Conservation (phyloP, 1,140 invertebrate genomes). For the Bemisia tabaci region DNA sequence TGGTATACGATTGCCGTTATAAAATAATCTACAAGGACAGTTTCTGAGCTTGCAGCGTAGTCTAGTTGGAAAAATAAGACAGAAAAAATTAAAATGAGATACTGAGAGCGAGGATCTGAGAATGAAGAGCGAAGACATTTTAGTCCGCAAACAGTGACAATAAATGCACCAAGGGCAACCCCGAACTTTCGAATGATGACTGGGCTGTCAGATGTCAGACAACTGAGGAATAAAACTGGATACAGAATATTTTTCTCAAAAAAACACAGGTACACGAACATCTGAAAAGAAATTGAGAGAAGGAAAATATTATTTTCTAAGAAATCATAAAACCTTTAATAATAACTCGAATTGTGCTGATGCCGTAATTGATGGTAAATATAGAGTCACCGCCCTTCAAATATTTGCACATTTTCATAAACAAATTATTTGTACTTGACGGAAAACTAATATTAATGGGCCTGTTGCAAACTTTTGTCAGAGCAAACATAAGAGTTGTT, state of each 20-base stretch:
- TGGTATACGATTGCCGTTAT: slow-evolving; percentile 71
- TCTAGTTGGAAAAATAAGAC: slow-evolving; percentile 80
- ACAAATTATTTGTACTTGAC: not conserved
- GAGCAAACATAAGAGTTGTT: too few species aligned
- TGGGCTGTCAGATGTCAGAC: slow-evolving; percentile 71
- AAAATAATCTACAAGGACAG: slow-evolving; percentile 87
- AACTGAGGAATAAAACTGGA: slow-evolving; percentile 77
- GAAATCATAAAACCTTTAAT: too few species aligned
- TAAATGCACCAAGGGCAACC: slow-evolving; percentile 56
- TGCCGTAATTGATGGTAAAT: too few species aligned
- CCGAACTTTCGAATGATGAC: slow-evolving; percentile 63
- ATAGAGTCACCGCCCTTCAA: too few species aligned
- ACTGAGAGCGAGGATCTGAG: slow-evolving; percentile 82
- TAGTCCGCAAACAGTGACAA: slow-evolving; percentile 75
- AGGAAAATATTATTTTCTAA: too few species aligned
- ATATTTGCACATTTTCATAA: not conserved
- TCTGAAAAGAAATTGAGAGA: slow-evolving; percentile 30
- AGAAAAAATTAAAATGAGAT: slow-evolving; percentile 83
- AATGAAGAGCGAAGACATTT: slow-evolving; percentile 84
- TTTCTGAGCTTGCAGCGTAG: slow-evolving; percentile 57
- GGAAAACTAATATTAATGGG: too few species aligned
- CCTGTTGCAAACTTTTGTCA: too few species aligned
- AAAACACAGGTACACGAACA: slow-evolving; percentile 83
- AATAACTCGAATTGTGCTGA: too few species aligned
- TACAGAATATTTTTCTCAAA: slow-evolving; percentile 87